Base-by-base conservation (phyloP, 2,797 vertebrate species). In the Etheostoma perlongum region DNA sequence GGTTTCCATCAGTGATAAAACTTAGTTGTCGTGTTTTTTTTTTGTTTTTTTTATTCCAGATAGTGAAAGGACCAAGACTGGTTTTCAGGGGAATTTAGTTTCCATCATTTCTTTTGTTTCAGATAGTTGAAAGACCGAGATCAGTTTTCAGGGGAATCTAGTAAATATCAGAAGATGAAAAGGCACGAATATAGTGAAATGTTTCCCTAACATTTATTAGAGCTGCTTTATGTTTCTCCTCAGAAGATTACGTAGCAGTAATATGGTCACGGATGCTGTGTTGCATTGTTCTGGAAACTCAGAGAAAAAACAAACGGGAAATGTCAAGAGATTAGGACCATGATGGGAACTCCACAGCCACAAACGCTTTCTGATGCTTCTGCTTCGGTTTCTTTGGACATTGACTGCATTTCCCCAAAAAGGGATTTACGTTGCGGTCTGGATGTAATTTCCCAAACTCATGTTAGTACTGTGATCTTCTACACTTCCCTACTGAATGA, bases 271-370 rank as follows among this genome's bases (percentile, higher is more conserved):
- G 1, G 21, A 30, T 10, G 23, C 30, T 25, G 36, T 40, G 16
- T 19, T 15, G 21, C 2, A 14, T 19, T 2, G 1, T 42, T 48
- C 42, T 9, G 5, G 10, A 30, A 59, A 27, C 2, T 49, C 6
- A 0, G 33, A 5, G 5, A 4, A n/a, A 1, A 10, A 36, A 36
- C 51, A 51, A 19, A 40, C 25, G n/a, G 25, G 44, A n/a, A 16
- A 46, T 63, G 30, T 68, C 59, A 15, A 19, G 13, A 0, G 49
- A 52, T 16, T 1, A 59, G 68, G 23, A 46, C 3, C 13, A 19
- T 15, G 61, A 84, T 79, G 85, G 85, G 74, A 81, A 83, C 74
- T 78, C 62, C 79, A 48, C 8, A 36, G 23, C 25, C 54, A 10
- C 30, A 60, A 60, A 67, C 8, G 16, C 73, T 75, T 72, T 76